Conservation (phyloP, 2,113 vertebrate species). For the Apus apus region DNA sequence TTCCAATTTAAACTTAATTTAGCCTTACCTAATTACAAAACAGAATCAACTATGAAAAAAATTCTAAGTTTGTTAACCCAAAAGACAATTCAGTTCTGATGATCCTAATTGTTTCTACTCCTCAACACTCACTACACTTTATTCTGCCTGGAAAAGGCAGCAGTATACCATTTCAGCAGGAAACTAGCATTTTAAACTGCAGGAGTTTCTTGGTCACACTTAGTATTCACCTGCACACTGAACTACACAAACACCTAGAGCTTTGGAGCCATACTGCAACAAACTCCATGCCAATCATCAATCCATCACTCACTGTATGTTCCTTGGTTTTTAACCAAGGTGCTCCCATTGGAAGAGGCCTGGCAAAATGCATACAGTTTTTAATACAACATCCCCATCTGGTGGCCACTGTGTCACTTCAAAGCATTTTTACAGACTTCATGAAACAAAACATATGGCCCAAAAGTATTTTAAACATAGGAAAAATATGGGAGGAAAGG, state of each 20-base stretch:
- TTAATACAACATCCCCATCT: constrained; percentile 16
- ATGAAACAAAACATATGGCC: not conserved
- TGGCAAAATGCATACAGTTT: not conserved
- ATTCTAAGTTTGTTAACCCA: not conserved
- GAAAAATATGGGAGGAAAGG: not conserved
- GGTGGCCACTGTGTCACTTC: not conserved
- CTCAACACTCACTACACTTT: not conserved
- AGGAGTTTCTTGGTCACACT: not conserved
- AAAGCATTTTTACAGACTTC: not conserved
- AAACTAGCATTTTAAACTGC: not conserved
- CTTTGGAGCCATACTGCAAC: not conserved
- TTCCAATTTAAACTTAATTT: not conserved
- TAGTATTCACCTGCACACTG: not conserved
- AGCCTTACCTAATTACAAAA: not conserved
- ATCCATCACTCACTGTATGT: accelerated
- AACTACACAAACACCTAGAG: not conserved
- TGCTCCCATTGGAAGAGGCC: not conserved
- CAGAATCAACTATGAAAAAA: not conserved
- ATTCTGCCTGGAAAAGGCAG: not conserved
- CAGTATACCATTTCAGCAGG: not conserved
- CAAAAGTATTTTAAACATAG: accelerated
- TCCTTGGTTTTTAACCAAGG: not conserved
- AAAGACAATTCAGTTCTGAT: not conserved
- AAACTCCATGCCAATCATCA: not conserved
- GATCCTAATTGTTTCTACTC: not conserved